phyloP scores from a whole-genome alignment of 1,140 invertebrate species.

The Periplaneta americana region DNA sequence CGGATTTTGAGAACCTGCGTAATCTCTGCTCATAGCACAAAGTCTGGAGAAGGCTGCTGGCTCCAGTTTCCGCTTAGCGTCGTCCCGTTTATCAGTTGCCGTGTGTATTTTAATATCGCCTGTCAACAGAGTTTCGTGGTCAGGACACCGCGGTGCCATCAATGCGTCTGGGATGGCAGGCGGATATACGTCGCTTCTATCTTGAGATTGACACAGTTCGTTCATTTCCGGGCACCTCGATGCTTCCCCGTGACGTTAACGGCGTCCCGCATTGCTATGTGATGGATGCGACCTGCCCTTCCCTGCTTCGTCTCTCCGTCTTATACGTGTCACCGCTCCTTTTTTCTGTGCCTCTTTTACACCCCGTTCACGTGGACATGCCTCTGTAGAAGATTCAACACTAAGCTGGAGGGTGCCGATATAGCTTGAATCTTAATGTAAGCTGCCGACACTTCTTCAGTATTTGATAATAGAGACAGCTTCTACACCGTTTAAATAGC shows the following conservation, averaged over 20 bases:
- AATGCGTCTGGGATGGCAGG: not conserved
- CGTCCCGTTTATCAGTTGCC: too few relatives aligned
- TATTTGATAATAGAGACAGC: too few relatives aligned
- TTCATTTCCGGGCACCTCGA: not conserved
- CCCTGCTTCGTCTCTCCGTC: not conserved
- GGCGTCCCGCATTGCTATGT: not conserved
- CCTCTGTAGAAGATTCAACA: not conserved
- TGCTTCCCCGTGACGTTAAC: not conserved
- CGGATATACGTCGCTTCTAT: not conserved
- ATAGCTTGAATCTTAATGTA: not conserved
- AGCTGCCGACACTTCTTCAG: too few relatives aligned
- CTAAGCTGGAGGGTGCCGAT: not conserved
- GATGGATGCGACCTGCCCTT: not conserved
- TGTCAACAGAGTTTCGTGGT: not conserved
- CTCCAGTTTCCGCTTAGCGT: too few relatives aligned
- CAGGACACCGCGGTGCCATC: not conserved
- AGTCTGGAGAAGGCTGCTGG: too few relatives aligned
- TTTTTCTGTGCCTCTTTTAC: not conserved
- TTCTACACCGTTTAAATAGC: too few relatives aligned
- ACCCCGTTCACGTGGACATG: not conserved
- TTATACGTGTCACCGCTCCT: not conserved
- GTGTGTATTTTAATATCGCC: not conserved
- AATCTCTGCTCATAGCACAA: too few relatives aligned
- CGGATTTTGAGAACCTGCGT: too few relatives aligned
- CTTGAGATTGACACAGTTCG: not conserved